phyloP scores from a whole-genome alignment of 1,140 invertebrate species.

The Plectus sambesii region DNA sequence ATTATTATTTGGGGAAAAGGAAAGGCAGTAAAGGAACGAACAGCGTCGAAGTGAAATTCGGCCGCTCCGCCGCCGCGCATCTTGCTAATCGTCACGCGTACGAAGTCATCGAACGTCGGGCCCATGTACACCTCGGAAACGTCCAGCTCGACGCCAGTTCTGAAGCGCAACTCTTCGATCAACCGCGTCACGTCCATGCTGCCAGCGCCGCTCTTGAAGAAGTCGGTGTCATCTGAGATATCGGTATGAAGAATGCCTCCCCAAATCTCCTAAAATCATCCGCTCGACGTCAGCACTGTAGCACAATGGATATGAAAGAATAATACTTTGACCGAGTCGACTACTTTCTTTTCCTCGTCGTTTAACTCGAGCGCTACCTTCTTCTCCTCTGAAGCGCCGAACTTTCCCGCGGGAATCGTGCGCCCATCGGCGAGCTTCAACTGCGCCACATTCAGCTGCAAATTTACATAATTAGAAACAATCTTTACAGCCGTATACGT shows the following conservation, averaged over 20 bases:
- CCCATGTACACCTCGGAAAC: constrained; percentile 88
- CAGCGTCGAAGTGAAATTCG: constrained; percentile 33
- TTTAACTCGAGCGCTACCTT: constrained; percentile 56
- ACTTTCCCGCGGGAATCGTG: constrained; percentile 70
- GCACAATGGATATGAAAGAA: too few species aligned
- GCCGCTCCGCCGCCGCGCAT: constrained; percentile 53
- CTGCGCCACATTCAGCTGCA: constrained; percentile 58
- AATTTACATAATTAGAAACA: constrained; percentile 17
- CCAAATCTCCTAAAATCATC: constrained; percentile 61
- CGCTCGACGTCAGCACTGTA: constrained; percentile 13
- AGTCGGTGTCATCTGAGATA: constrained; percentile 71
- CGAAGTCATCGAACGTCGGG: constrained; percentile 71
- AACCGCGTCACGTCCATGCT: constrained; percentile 82
- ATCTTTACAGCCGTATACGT: neutral
- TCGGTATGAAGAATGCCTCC: constrained; percentile 65
- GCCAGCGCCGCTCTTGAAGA: constrained; percentile 77
- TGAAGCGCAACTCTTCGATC: constrained; percentile 79
- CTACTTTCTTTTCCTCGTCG: constrained; percentile 60
- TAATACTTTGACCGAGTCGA: constrained; percentile 51
- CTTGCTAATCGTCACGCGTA: constrained; percentile 56
- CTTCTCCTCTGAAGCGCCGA: constrained; percentile 55
- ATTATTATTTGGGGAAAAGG: too few species aligned
- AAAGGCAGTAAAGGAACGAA: too few species aligned
- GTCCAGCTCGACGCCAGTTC: constrained; percentile 62
- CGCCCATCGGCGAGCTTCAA: constrained; percentile 59